Conservation (phyloP, 2,888 invertebrate species). For the Incurvaria masculella region DNA sequence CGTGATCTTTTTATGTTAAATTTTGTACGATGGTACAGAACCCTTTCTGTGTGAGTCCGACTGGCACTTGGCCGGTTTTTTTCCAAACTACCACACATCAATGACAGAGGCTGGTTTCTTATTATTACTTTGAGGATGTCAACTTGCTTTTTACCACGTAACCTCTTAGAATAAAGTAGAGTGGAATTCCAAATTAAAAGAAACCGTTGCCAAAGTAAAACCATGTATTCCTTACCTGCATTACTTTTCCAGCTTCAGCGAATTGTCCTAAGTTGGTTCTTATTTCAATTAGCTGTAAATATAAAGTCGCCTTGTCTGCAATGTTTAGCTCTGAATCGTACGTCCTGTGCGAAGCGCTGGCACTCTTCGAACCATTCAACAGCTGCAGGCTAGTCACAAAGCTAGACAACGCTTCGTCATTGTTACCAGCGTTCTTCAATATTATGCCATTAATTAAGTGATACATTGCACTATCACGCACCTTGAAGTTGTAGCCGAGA, state of each 20-base stretch:
- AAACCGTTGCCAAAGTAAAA: too few species aligned
- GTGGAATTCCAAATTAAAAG: conserved; percentile 23
- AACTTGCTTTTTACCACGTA: too few species aligned
- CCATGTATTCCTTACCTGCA: conserved; percentile 57
- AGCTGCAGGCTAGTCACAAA: conserved; percentile 72
- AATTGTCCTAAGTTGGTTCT: conserved; percentile 66
- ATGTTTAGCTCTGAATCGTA: conserved; percentile 51
- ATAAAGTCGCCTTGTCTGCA: conserved; percentile 82
- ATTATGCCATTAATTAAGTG: conserved; percentile 84
- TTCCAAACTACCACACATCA: too few species aligned
- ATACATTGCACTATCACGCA: conserved; percentile 88
- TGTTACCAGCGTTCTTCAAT: conserved; percentile 69
- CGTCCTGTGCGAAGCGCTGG: conserved; percentile 27
- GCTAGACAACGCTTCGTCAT: conserved; percentile 70
- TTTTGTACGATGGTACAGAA: too few species aligned
- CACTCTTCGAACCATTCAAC: conserved; percentile 49
- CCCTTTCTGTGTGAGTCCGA: too few species aligned
- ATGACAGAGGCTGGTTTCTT: too few species aligned
- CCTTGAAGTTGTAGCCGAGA: conserved; percentile 88
- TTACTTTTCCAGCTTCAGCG: conserved; percentile 75
- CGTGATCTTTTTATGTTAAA: too few species aligned
- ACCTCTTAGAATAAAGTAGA: conserved; percentile 5
- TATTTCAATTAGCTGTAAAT: conserved; percentile 80
- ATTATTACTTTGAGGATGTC: too few species aligned
- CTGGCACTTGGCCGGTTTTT: too few species aligned